A percentile compares a stretch with the other conserved stretches of the same genome.
Conservation (phyloP, 1,140 invertebrate genomes). For the Vanessa atalanta region DNA sequence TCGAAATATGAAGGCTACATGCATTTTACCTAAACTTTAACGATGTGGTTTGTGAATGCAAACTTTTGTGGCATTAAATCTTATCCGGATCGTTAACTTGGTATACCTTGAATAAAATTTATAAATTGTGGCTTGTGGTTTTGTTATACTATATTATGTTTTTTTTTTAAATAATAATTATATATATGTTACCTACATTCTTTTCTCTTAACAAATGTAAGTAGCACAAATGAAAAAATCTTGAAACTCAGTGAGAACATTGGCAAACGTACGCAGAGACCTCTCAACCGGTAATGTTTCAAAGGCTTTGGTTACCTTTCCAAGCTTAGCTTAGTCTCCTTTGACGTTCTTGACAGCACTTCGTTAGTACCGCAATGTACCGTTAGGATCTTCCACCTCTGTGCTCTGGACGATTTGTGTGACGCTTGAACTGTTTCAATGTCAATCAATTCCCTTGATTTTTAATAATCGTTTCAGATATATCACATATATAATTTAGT, state of each 20-base stretch:
- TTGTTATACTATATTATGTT: neutral
- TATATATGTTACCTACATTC: neutral
- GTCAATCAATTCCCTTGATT: neutral
- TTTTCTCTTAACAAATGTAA: neutral
- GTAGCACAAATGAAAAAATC: slow-evolving; percentile 3
- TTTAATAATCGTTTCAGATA: too few relatives aligned
- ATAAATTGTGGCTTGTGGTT: neutral
- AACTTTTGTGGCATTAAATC: slow-evolving; percentile 3
- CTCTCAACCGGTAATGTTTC: slow-evolving; percentile 23
- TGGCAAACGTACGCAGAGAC: slow-evolving; percentile 21
- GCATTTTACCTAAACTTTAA: slow-evolving; percentile 2
- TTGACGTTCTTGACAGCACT: slow-evolving; percentile 25
- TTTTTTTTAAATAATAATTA: neutral
- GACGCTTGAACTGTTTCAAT: neutral
- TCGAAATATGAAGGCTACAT: neutral
- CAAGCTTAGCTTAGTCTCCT: slow-evolving; percentile 20
- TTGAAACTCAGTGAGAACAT: slow-evolving; percentile 17
- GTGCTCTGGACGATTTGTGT: neutral
- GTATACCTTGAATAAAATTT: neutral
- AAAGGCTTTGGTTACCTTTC: slow-evolving; percentile 27
- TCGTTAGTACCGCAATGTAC: slow-evolving; percentile 21
- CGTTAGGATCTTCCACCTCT: slow-evolving; percentile 16
- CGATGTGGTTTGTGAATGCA: neutral
- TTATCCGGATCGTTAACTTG: neutral
- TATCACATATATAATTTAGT: too few relatives aligned